Conservation (phyloP, 2,888 invertebrate species). For the Lasioglossum malachurum region DNA sequence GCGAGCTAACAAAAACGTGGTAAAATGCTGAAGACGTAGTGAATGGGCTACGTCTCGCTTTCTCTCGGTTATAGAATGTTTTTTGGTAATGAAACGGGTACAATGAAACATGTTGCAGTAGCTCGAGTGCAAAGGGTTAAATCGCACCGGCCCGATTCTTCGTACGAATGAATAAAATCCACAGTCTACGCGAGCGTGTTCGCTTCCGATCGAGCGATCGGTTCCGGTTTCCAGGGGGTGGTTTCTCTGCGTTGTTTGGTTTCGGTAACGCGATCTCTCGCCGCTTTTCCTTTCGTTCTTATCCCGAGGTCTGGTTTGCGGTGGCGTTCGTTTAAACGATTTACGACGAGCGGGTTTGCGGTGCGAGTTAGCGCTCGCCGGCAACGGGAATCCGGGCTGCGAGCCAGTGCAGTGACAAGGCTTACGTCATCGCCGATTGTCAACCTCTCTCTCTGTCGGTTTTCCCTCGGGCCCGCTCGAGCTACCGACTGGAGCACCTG, state of each 20-base stretch:
- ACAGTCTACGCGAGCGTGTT: neutral
- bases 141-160: too few relatives aligned
- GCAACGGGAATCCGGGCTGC: slow-evolving; percentile 45
- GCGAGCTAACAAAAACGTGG: too few relatives aligned
- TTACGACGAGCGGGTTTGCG: slow-evolving; percentile 29
- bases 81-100: too few relatives aligned
- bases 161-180: too few relatives aligned
- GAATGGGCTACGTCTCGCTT: too few relatives aligned
- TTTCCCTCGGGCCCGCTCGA: slow-evolving; percentile 45
- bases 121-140: too few relatives aligned
- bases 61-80: too few relatives aligned
- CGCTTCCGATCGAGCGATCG: neutral
- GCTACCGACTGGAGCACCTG: slow-evolving; percentile 49
- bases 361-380: slow-evolving; percentile 16
- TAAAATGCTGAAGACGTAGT: too few relatives aligned
- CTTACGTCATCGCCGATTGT: slow-evolving; percentile 69
- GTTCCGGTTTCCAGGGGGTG: neutral
- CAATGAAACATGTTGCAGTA: too few relatives aligned
- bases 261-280: slow-evolving; percentile 20
- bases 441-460: slow-evolving; percentile 51
- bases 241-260: neutral
- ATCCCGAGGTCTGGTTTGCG: slow-evolving; percentile 30
- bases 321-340: slow-evolving; percentile 51
- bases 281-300: slow-evolving; percentile 40
- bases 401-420: slow-evolving; percentile 26